Evolutionary conservation across 2,888 invertebrate species (phyloP).

Genomic region (Molorchus minor): DNA sequence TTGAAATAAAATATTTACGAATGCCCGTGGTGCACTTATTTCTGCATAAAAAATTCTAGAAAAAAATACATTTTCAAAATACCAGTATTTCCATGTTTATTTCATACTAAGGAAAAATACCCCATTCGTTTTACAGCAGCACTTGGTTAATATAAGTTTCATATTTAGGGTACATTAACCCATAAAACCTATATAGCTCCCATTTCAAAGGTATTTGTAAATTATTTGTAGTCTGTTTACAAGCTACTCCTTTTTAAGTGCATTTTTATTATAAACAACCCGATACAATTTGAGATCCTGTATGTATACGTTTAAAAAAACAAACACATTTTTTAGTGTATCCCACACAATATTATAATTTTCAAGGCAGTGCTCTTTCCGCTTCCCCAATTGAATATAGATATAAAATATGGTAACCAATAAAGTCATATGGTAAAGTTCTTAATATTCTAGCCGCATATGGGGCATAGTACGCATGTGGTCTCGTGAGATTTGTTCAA

Average conservation of each 20-base stretch:
- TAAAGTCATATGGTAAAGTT: constrained; percentile 32
- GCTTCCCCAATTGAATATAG: neutral
- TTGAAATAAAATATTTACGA: too few relatives aligned
- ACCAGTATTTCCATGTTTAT: too few relatives aligned
- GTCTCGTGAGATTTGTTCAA: constrained; percentile 17
- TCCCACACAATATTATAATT: neutral
- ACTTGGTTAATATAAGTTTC: too few relatives aligned
- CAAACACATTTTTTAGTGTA: constrained; percentile 14
- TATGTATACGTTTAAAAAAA: constrained; percentile 6
- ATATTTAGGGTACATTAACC: constrained; percentile 5
- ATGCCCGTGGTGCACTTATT: too few relatives aligned
- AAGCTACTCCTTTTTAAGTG: constrained; percentile 17
- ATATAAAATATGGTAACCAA: constrained; percentile 11
- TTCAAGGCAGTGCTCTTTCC: neutral
- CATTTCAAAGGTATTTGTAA: constrained; percentile 19
- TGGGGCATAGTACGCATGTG: constrained; percentile 25
- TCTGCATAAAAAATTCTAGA: too few relatives aligned
- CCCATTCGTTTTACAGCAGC: too few relatives aligned
- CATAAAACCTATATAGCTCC: constrained; percentile 17
- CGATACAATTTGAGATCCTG: neutral
- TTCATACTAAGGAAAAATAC: too few relatives aligned
- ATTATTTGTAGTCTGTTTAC: constrained; percentile 19
- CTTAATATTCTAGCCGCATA: constrained; percentile 36
- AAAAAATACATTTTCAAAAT: too few relatives aligned
- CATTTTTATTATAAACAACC: constrained; percentile 20